Percentiles rank a stretch among this genome's conserved stretches.
phyloP scores from a whole-genome alignment of 1,140 invertebrate species.

The Drosophila insularis region DNA sequence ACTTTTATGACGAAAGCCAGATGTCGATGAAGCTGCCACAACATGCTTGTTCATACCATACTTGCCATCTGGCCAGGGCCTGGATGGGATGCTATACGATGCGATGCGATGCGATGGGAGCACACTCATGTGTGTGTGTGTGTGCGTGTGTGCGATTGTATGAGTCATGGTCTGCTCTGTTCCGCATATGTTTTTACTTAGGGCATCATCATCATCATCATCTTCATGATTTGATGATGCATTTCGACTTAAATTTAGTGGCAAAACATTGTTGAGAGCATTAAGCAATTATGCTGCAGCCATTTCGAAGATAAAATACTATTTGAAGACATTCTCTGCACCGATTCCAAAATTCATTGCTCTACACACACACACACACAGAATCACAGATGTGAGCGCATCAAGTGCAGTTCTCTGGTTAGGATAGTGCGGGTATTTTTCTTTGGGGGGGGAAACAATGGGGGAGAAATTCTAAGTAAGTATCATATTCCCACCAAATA shows the following conservation, averaged over 20 bases:
- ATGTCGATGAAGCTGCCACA: constrained; percentile 3
- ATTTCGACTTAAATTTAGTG: constrained; percentile 59
- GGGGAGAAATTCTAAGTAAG: neutral
- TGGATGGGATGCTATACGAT: neutral
- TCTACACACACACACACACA: neutral
- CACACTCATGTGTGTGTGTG: neutral
- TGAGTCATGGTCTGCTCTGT: constrained; percentile 41
- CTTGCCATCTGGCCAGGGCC: constrained; percentile 6
- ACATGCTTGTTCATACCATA: constrained; percentile 1
- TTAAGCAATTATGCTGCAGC: constrained; percentile 45
- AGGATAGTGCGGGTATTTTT: neutral
- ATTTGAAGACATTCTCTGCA: constrained; percentile 1
- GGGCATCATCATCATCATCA: constrained; percentile 38
- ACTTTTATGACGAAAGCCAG: constrained; percentile 9
- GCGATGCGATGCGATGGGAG: neutral
- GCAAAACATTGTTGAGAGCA: constrained; percentile 51
- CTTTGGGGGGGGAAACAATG: neutral
- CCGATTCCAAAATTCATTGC: constrained; percentile 1
- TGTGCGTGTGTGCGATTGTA: neutral
- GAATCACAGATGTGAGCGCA: neutral
- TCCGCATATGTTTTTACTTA: constrained; percentile 68
- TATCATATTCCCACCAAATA: constrained; percentile 10
- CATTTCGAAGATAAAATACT: constrained; percentile 13
- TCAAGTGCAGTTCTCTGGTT: neutral
- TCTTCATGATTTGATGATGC: constrained; percentile 45